These are phyloP conservation scores for Percopsis omiscomaycus DNA, from an alignment of 2,797 vertebrate species.

Conservation along the genomic window DNA sequence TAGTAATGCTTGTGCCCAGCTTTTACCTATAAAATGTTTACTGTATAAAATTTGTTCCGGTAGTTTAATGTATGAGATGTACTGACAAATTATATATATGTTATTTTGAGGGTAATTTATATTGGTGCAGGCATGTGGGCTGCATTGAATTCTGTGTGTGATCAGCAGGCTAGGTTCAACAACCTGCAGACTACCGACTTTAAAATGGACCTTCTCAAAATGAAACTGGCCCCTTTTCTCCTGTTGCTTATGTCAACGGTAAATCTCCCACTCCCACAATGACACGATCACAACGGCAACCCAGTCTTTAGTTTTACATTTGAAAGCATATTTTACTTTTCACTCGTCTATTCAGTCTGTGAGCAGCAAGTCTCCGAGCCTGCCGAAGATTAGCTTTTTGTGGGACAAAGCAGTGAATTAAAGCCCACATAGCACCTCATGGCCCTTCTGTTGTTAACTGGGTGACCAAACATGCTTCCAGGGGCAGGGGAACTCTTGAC, in stretches of 20 bases:
- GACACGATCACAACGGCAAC: constrained; percentile 70
- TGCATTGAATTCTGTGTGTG: constrained; percentile 23
- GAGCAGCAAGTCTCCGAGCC: constrained; percentile 75
- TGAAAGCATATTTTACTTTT: constrained; percentile 85
- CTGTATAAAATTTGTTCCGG: no score
- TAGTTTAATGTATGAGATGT: no score
- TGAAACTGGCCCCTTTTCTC: constrained; percentile 60
- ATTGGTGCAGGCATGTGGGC: constrained; percentile 28
- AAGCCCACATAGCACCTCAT: constrained; percentile 71
- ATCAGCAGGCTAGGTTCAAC: not conserved
- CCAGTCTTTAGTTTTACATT: constrained; percentile 75
- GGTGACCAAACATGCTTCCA: constrained; percentile 77
- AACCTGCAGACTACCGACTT: constrained; percentile 50
- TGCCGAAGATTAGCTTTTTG: constrained; percentile 81
- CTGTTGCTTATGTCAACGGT: constrained; percentile 72
- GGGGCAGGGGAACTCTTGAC: constrained; percentile 80
- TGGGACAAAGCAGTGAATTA: constrained; percentile 82
- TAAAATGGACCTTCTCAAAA: constrained; percentile 56
- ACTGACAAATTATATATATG: not conserved
- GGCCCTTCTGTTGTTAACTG: constrained; percentile 77
- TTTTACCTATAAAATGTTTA: no score
- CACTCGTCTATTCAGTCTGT: constrained; percentile 72
- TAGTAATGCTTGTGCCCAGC: no score
- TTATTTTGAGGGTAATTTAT: constrained; percentile 6
- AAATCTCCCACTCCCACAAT: constrained; percentile 64